Conservation (phyloP, 2,797 vertebrate genomes). For the Gambusia yucatana region DNA sequence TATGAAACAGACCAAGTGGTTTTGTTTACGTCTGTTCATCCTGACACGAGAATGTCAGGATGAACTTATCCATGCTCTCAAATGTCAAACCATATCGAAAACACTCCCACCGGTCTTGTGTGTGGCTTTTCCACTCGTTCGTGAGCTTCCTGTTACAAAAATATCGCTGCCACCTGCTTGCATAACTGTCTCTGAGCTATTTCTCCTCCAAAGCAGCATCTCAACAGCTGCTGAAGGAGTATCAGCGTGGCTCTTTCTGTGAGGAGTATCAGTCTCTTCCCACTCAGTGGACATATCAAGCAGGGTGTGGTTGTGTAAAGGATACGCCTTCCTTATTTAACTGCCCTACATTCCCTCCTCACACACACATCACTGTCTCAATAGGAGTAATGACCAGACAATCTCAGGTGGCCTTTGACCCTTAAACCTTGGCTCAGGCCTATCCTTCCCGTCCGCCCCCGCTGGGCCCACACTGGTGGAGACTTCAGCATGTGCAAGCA, state of each 20-base stretch:
- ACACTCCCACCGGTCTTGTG: slow-evolving; percentile 10
- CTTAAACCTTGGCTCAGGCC: slow-evolving; percentile 51
- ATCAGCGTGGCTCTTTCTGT: slow-evolving; percentile 8
- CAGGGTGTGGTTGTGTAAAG: slow-evolving; percentile 58
- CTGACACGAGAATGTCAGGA: background rate
- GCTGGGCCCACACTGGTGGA: slow-evolving; percentile 50
- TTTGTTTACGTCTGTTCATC: slow-evolving; percentile 17
- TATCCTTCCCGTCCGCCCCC: slow-evolving; percentile 34
- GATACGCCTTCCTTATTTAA: slow-evolving; percentile 76
- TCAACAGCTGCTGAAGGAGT: slow-evolving; percentile 50
- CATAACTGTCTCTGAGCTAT: slow-evolving; percentile 6
- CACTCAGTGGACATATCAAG: slow-evolving; percentile 33
- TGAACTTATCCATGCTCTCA: slow-evolving; percentile 12
- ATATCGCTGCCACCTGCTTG: slow-evolving; percentile 36
- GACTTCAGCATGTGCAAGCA: slow-evolving; percentile 15
- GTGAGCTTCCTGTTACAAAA: slow-evolving; percentile 38
- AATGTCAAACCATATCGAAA: slow-evolving; percentile 34
- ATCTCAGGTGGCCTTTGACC: slow-evolving; percentile 67
- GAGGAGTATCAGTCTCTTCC: slow-evolving; percentile 28
- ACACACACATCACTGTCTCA: slow-evolving; percentile 40
- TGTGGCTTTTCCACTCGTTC: slow-evolving; percentile 1
- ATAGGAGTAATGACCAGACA: slow-evolving; percentile 62
- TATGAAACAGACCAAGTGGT: background rate
- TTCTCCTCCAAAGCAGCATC: slow-evolving; percentile 36
- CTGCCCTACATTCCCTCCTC: slow-evolving; percentile 68